Evolutionary conservation across 2,113 vertebrate species (phyloP).

Genomic region (Beaufortia kweichowensis): DNA sequence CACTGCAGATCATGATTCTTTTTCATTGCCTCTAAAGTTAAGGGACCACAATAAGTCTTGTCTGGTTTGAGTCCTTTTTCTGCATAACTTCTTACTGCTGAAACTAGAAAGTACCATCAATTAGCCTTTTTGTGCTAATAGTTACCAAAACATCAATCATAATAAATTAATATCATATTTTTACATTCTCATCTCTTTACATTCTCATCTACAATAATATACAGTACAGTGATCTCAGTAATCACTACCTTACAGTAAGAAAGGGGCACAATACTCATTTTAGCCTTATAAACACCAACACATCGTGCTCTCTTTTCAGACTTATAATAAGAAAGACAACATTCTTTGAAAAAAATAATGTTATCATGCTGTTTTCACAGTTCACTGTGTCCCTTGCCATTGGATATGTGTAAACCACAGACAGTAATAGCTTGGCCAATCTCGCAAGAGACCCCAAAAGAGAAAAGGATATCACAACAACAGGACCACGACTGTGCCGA

Average conservation of each 20-base stretch:
- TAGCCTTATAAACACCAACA: neutral
- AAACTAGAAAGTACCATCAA: too few species aligned
- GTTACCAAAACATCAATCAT: neutral
- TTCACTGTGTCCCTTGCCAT: neutral
- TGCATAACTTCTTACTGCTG: too few species aligned
- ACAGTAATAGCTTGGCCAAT: conserved; percentile 29
- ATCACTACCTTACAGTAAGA: too few species aligned
- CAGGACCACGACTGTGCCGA: conserved; percentile 22
- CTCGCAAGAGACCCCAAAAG: conserved; percentile 25
- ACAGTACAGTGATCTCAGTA: too few species aligned
- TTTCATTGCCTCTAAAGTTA: neutral
- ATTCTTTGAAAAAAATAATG: neutral
- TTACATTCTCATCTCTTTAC: too few species aligned
- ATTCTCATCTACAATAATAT: too few species aligned
- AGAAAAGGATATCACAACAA: conserved; percentile 34
- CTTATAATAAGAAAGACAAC: neutral
- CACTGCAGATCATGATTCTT: conserved; percentile 13
- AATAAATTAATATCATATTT: too few species aligned
- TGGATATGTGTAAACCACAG: neutral
- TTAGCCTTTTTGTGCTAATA: neutral
- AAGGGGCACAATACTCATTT: too few species aligned
- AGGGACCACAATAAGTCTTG: conserved; percentile 6
- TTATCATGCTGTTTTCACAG: neutral
- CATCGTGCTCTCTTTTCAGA: too few species aligned
- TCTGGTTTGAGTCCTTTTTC: conserved; percentile 25